Evolutionary conservation across 2,888 invertebrate species (phyloP), one percentile per base, ranked within the genome.

Genomic region (Leptarthrus brevirostris): DNA sequence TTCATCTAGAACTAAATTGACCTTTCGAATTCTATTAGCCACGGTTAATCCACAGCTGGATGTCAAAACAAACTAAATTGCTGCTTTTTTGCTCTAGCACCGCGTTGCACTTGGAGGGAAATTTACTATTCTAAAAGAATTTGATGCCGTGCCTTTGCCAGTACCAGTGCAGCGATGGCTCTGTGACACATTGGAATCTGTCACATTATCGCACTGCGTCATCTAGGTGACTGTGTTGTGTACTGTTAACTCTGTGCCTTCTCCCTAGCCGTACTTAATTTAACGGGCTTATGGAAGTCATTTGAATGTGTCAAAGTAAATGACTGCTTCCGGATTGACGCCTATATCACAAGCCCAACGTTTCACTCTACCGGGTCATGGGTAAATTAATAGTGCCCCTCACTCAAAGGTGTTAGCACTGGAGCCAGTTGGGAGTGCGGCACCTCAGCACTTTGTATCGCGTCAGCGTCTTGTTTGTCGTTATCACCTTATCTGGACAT

Each of bases 401-500:
- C 40, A 40, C 40, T n/a, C 40, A 40, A 40, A 40, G 40, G 40
- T 40, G 40, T 12, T n/a, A 12, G 40, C 12, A 6, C 3, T 40
- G 12, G 40, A n/a, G 12, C 40, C 6, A 3, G 40, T 40, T 40
- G 6, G 40, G n/a, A 12, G 30, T 30, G 30, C 30, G 3, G 30
- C 30, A 8, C 30, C 30, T 30, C 30, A 30, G 30, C 8, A 30
- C 3, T 30, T 30, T 8, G 30, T 30, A 8, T 30, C 30, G 30
- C 30, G 1, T 40, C 40, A 40, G 1, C 40, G 40, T 12, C 64
- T 24, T n/a, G n/a, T n/a, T n/a, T n/a, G n/a, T n/a, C 40, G 20
- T 64, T 64, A 64, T 64, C 44, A 64, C 44, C 64, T 64, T 64
- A 64, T 64, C 64, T 64, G 47, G 64, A 5, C 64, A 36, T 47